Base-by-base conservation (phyloP, 2,113 vertebrate genomes). In the Spilogale gracilis region DNA sequence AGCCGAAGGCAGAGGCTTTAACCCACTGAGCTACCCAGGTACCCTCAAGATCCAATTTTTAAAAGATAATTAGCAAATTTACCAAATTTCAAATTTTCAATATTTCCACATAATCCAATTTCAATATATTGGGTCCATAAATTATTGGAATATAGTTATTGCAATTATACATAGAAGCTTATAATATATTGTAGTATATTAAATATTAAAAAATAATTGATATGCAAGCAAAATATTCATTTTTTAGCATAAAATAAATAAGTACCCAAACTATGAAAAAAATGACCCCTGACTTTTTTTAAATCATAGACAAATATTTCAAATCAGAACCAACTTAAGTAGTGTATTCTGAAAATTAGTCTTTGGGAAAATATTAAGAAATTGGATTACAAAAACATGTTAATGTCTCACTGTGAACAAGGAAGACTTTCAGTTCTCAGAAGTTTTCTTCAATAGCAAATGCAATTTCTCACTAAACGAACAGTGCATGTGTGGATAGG, bases 221-320 rank as follows among this genome's bases (percentile, higher is more conserved):
- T 74, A 50, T 76, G 18, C 60, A 38, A 91, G 45, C 27, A 97
- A 90, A 88, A 85, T 5, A 67, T 9, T 67, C 48, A 67, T 88
- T 80, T 73, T 73, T 89, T 84, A 17, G 71, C 17, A 73, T 88
- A 82, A 91, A 96, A 73, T 83, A 32, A 96, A 12, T 45, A 95
- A 81, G 5, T 50, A 89, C 32, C 14, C 63, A 84, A 52, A 45
- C 32, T 78, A 94, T 17, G 14, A 18, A 5, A 63, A 87, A 97
- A 52, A 32, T 27, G 84, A 73, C 2, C 14, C 73, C 8, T 54
- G 11, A 38, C 58, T 56, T 73, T 89, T 73, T 79, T 71, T 87
- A 17, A 73, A 95, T 14, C 54, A 61, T 1, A 82, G 38, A 81
- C 87, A 97, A 95, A n/a, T n/a, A 56, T 14, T 97, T 95, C 56